A percentile compares a stretch with the other conserved stretches of the same genome.
Conservation (phyloP, 2,888 invertebrate species). For the Lamellibrachia satsuma region DNA sequence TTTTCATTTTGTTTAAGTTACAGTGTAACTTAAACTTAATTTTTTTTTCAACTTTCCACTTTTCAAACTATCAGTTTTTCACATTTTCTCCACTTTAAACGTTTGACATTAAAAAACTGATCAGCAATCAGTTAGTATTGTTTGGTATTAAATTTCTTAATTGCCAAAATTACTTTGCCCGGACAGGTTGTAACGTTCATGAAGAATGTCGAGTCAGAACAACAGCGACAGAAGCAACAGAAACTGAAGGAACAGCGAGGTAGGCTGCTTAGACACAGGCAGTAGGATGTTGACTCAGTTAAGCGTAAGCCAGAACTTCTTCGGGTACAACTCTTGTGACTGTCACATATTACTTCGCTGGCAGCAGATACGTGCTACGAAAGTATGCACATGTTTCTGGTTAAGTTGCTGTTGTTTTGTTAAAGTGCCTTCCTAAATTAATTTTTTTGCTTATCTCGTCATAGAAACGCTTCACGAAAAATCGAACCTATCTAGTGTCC, state of each 20-base stretch:
- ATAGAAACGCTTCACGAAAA: too few species aligned
- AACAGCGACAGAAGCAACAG: slow-evolving; percentile 31
- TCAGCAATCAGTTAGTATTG: background rate
- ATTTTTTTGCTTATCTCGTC: too few species aligned
- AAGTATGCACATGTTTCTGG: background rate
- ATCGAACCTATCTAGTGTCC: too few species aligned
- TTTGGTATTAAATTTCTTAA: background rate
- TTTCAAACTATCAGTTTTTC: too few species aligned
- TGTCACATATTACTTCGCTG: background rate
- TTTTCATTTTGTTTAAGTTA: too few species aligned
- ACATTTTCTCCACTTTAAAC: too few species aligned
- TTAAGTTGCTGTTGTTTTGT: background rate
- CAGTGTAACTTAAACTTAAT: too few species aligned
- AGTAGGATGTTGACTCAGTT: background rate
- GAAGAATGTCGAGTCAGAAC: slow-evolving; percentile 32
- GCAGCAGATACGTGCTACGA: background rate
- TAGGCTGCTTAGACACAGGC: background rate
- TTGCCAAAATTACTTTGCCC: background rate
- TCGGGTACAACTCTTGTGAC: background rate
- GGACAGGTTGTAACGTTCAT: slow-evolving; percentile 32
- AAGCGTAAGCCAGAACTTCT: background rate
- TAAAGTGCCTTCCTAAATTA: background rate
- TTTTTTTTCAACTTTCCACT: too few species aligned
- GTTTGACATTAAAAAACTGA: background rate
- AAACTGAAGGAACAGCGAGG: slow-evolving; percentile 32